Base-by-base conservation (phyloP, 2,888 invertebrate species). In the Autographa gamma region DNA sequence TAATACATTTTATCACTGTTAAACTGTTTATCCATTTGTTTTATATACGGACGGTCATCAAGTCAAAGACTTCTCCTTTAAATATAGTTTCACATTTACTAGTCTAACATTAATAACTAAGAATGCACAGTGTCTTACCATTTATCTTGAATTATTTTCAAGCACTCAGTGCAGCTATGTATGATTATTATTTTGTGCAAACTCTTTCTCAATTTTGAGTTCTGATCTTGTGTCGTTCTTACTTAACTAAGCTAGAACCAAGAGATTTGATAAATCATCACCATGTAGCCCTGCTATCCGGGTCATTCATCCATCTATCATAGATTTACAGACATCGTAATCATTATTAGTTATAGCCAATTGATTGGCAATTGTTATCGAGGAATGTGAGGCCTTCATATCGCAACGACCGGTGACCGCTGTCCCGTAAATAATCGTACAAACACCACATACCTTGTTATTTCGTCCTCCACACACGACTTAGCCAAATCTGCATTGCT, bases 401-500 rank as follows among this genome's bases (percentile, higher is more conserved):
- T 69, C 59, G 16, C 69, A 58, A 13, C 69, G 77, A 59, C 66
- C 78, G 48, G 19, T 43, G 64, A 62, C 63, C 19, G 14, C 38
- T 52, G 31, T 59, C 66, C 43, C 43, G 52, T 43, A 38, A 61
- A 68, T 63, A 63, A 63, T 19, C 8, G 19, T 41, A 18, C 63
- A 54, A 68, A 68, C 38, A 59, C 71, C 59, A 63, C 62, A n/a
- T 61, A n/a, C 69, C 69, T 79, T 65, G 76, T 79, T 68, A 65
- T 48, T 66, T 68, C 58, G 67, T 64, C 77, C 67, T 76, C 54
- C 54, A 73, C 67, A 68, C 54, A 60, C 61, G 64, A 73, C 67
- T 74, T 63, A 77, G 60, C 41, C 71, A 67, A 76, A 70, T 71
- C 66, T 67, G 71, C 73, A 73, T 66, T 68, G 19, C 18, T 72